Base-by-base conservation (phyloP, 2,888 invertebrate species). In the Ethmia dodecea region DNA sequence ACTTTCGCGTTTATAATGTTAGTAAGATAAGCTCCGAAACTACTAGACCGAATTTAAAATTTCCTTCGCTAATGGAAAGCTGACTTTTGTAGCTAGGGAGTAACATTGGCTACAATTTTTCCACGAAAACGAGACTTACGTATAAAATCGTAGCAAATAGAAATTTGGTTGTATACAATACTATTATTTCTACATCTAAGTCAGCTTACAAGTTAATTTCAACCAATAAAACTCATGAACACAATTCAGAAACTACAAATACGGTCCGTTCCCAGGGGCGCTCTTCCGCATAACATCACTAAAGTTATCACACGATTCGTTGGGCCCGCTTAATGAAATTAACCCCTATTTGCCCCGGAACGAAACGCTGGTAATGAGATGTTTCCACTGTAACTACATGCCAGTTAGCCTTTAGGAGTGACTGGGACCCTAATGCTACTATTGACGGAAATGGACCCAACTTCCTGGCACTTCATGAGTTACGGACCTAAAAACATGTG, bases 281-380 rank as follows among this genome's bases (percentile, higher is more conserved):
- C 69, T 60, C 61, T 69, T 68, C 60, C 70, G 65, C 69, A 76
- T 73, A 77, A 73, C 80, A 72, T 70, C 70, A 70, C 72, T 79
- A 78, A 81, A 83, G 77, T 83, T 83, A 81, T 83, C 81, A 83
- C 81, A 83, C 80, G 81, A 80, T 80, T 83, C 84, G 84, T 80
- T 81, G 83, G 67, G 74, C 60, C 57, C 72, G 62, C 64, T 61
- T 86, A 86, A 86, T 86, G 83, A 84, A 86, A 84, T 83, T 83
- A 86, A 81, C 79, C 76, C 71, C 70, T 68, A 71, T 74, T 76
- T 63, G 59, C 57, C 64, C 61, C 65, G 60, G 70, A 74, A 71
- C 60, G 63, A 67, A 62, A 67, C 60, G 65, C 48, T 62, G 60
- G 75, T 42, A 35, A 42, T 38, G 38, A 38, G 38, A 36, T 53